Conservation (phyloP, 2,797 vertebrate genomes). For the Tapera naevia region DNA sequence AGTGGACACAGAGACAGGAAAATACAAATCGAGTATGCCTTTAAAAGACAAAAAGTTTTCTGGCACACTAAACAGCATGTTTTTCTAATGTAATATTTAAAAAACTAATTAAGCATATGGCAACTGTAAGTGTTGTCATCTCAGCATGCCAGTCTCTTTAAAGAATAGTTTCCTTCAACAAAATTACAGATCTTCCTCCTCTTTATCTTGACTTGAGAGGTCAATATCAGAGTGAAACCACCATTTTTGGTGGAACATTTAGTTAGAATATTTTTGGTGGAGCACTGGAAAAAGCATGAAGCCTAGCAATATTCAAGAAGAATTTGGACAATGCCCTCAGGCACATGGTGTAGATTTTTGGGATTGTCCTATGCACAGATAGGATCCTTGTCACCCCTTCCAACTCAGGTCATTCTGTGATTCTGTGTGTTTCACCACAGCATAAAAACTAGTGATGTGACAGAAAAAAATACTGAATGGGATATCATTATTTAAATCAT, state of each 20-base stretch:
- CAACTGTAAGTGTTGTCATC: background rate
- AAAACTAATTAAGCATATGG: background rate
- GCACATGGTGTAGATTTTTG: too few species aligned
- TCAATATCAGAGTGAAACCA: background rate
- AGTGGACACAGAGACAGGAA: background rate
- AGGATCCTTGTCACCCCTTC: too few species aligned
- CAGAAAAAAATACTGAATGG: background rate
- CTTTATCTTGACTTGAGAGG: background rate
- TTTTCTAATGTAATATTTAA: background rate
- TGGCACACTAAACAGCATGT: too few species aligned
- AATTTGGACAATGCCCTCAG: too few species aligned
- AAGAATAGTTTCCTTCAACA: background rate
- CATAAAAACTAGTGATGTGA: background rate
- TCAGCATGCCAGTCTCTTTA: background rate
- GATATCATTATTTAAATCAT: background rate
- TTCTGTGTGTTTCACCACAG: background rate
- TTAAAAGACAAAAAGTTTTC: background rate
- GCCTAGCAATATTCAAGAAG: too few species aligned
- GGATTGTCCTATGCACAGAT: too few species aligned
- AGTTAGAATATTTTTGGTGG: too few species aligned
- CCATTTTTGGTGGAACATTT: too few species aligned
- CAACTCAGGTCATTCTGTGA: too few species aligned
- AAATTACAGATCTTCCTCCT: background rate
- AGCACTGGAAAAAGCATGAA: too few species aligned
- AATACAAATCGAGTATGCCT: background rate